Conservation (phyloP, 2,113 vertebrate genomes). For the Tinamus guttatus region DNA sequence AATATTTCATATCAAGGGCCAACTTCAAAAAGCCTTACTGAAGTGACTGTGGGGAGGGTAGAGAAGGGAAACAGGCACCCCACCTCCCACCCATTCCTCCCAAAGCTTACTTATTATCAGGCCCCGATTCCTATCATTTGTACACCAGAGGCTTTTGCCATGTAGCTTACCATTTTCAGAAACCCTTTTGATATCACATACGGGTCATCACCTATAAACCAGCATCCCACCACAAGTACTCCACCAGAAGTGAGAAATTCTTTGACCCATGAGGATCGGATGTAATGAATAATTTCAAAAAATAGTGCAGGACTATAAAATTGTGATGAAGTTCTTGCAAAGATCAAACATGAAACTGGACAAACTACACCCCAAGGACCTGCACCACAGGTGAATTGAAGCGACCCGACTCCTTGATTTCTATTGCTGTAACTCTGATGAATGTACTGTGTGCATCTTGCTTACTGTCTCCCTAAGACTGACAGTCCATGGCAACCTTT, state of each 20-base stretch:
- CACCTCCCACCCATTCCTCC: no score
- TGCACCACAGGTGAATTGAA: background rate
- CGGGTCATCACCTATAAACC: background rate
- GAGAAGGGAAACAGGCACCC: no score
- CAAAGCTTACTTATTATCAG: background rate
- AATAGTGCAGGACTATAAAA: background rate
- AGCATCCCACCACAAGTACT: background rate
- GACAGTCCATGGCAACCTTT: no score
- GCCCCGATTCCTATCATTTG: background rate
- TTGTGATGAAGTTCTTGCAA: background rate
- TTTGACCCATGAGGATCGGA: background rate
- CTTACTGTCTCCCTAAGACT: background rate
- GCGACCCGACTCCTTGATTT: background rate
- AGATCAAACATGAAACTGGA: background rate
- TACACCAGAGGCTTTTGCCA: background rate
- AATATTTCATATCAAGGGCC: background rate
- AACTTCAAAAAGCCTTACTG: background rate
- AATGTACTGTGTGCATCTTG: fast-evolving
- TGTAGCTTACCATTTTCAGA: background rate
- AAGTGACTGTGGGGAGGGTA: no score
- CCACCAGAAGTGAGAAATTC: background rate
- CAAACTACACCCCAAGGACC: background rate
- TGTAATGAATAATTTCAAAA: background rate
- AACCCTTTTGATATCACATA: background rate
- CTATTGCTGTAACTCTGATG: background rate